Conservation (phyloP, 2,797 vertebrate genomes). For the Nannoperca australis region DNA sequence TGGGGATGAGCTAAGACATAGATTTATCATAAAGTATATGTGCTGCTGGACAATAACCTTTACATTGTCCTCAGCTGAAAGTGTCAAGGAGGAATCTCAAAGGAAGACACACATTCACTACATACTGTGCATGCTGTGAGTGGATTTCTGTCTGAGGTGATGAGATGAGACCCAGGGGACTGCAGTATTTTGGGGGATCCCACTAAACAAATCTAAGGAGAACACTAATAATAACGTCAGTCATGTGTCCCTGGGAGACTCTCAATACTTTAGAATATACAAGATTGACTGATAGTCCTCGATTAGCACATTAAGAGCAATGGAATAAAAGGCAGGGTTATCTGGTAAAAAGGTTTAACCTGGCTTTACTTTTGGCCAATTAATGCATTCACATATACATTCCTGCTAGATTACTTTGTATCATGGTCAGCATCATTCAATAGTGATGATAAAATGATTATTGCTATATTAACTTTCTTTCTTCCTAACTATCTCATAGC, state of each 20-base stretch:
- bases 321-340: neutral
- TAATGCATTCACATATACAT: too few relatives aligned
- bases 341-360: neutral
- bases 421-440: neutral
- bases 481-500: neutral
- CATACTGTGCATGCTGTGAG: neutral
- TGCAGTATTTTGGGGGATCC: slow-evolving; percentile 12
- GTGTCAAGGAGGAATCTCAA: slow-evolving; percentile 11
- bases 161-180: neutral
- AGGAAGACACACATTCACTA: neutral
- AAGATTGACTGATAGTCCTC: neutral
- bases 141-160: slow-evolving; percentile 2
- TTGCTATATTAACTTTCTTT: neutral
- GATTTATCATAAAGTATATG: neutral
- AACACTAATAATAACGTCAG: neutral
- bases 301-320: neutral
- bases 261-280: slow-evolving; percentile 3
- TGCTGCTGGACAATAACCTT: slow-evolving; percentile 18
- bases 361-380: neutral
- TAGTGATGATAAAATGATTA: neutral
- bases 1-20: slow-evolving; percentile 30
- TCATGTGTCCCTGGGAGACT: neutral
- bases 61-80: slow-evolving; percentile 28
- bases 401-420: too few relatives aligned
- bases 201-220: neutral